These are phyloP conservation scores for Pongo abelii DNA, from an alignment of 2,113 vertebrate species.

Conservation along the genomic window DNA sequence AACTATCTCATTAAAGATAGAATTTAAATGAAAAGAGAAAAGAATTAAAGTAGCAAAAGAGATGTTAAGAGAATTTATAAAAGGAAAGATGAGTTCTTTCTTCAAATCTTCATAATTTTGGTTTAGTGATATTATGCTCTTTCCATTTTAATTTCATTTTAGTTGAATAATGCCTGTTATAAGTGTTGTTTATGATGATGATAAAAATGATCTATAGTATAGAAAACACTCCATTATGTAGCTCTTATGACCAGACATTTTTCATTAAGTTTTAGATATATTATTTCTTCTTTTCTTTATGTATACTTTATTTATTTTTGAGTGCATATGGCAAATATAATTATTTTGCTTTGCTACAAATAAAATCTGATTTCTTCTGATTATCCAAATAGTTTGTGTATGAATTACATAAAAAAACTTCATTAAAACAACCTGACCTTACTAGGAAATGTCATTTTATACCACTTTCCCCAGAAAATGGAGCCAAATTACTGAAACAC, in stretches of 20 bases:
- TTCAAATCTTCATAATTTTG: neutral
- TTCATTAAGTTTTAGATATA: neutral
- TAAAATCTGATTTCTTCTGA: neutral
- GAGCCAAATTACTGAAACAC: neutral
- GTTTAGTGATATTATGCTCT: neutral
- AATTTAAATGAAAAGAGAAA: neutral
- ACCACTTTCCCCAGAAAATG: neutral
- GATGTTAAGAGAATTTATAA: conserved; percentile 2
- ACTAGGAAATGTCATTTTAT: neutral
- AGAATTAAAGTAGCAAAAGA: neutral
- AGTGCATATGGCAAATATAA: neutral
- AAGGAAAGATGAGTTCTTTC: neutral
- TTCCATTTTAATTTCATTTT: conserved; percentile 40
- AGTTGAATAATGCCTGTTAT: neutral
- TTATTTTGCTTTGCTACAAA: neutral
- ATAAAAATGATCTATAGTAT: neutral
- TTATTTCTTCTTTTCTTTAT: neutral
- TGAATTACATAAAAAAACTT: neutral
- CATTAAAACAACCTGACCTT: neutral
- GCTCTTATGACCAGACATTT: neutral
- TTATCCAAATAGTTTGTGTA: neutral
- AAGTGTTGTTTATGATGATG: neutral
- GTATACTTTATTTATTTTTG: neutral
- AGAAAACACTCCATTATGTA: neutral
- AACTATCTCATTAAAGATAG: conserved; percentile 24